Evolutionary conservation across 2,797 vertebrate species (phyloP).

Genomic region (Phoeniculus purpureus): DNA sequence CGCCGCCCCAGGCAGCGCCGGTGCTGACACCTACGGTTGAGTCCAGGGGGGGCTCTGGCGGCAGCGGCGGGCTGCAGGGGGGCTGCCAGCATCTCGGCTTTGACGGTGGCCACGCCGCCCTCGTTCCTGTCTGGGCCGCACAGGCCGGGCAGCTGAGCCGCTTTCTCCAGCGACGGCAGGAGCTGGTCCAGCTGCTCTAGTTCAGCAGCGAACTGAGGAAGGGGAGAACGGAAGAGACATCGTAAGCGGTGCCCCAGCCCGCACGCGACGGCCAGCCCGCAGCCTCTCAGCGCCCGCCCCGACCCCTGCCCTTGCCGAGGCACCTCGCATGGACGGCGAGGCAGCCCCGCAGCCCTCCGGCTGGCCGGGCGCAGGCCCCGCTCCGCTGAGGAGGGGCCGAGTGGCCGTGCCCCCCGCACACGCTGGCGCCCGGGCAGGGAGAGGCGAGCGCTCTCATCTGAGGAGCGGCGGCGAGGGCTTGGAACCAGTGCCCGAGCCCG

Average conservation of each 20-base stretch:
- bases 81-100: conserved; percentile 68
- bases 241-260: background rate
- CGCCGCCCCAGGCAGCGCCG: too few relatives aligned
- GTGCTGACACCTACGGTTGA: conserved; percentile 72
- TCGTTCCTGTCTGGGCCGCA: conserved; percentile 72
- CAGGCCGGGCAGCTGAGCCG: conserved; percentile 71
- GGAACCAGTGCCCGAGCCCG: background rate
- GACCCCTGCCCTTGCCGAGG: background rate
- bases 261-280: accelerated
- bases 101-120: conserved; percentile 45
- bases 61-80: conserved; percentile 69
- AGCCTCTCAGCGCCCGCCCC: background rate
- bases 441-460: too few relatives aligned
- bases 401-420: too few relatives aligned
- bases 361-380: background rate
- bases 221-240: background rate
- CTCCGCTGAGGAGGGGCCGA: too few relatives aligned
- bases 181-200: conserved; percentile 87
- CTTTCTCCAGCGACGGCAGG: conserved; percentile 85
- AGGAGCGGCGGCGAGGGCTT: background rate
- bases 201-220: conserved; percentile 84
- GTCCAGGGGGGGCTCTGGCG: conserved; percentile 70
- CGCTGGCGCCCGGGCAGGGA: too few relatives aligned
- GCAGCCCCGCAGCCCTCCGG: background rate
- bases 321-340: accelerated